Percentiles rank a stretch among this genome's conserved stretches.
Conservation (phyloP, 2,113 vertebrate genomes). For the Struthidea cinerea region DNA sequence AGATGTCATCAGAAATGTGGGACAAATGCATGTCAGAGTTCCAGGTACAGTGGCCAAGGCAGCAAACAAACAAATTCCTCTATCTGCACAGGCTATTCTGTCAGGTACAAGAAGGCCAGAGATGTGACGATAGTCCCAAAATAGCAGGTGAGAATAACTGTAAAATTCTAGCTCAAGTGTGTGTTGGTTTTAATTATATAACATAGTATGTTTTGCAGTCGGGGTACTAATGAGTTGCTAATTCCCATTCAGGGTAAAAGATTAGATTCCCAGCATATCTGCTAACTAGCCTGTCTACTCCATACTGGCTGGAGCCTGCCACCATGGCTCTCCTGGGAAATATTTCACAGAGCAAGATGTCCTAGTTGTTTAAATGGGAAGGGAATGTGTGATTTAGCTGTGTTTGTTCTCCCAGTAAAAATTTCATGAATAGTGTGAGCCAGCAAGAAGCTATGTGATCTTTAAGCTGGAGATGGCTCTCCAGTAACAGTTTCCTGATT, state of each 20-base stretch:
- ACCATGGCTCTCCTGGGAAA: background rate
- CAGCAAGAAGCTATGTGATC: background rate
- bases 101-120: background rate
- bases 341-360: background rate
- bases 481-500: background rate
- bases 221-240: background rate
- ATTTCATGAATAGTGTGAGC: background rate
- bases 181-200: background rate
- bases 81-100: background rate
- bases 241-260: background rate
- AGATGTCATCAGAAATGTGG: background rate
- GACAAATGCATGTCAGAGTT: background rate
- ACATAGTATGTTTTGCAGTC: background rate
- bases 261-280: background rate
- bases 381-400: background rate
- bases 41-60: background rate
- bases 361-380: background rate
- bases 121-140: background rate
- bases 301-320: background rate
- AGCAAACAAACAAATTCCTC: background rate
- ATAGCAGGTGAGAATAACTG: background rate
- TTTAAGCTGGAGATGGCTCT: background rate
- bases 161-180: background rate
- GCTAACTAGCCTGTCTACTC: background rate
- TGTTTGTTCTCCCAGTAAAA: background rate